phyloP scores from a whole-genome alignment of 2,797 vertebrate genomes.

The Bradypodion pumilum region DNA sequence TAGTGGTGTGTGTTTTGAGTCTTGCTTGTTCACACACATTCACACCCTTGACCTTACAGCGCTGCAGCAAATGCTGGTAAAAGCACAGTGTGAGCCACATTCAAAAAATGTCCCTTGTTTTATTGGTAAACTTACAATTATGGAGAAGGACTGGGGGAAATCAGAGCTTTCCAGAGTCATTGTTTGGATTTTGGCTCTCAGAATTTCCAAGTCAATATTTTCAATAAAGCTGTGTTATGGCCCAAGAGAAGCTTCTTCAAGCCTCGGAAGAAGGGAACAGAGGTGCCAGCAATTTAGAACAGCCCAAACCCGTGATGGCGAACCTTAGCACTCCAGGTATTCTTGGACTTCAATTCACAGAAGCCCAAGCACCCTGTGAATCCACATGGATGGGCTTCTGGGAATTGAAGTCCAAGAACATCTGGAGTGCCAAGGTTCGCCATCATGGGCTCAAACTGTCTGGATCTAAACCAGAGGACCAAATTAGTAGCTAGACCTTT shows the following conservation, averaged over 20 bases:
- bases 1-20: no score
- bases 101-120: no score
- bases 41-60: conserved; percentile 4
- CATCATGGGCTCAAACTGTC: not conserved
- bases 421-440: no score
- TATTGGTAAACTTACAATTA: not conserved
- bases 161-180: no score
- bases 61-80: not conserved
- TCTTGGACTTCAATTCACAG: no score
- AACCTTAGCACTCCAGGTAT: no score
- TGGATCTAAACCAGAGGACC: not conserved
- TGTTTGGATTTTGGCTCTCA: not conserved
- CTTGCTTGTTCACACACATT: not conserved
- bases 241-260: no score
- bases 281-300: not conserved
- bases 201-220: no score
- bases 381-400: no score
- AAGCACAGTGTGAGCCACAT: not conserved
- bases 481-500: not conserved
- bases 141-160: not conserved
- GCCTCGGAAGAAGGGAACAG: not conserved
- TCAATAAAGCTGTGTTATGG: no score
- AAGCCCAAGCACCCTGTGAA: no score
- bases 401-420: no score
- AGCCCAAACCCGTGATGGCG: not conserved